phyloP scores from a whole-genome alignment of 2,888 invertebrate species.

The Epistrophe eligans region DNA sequence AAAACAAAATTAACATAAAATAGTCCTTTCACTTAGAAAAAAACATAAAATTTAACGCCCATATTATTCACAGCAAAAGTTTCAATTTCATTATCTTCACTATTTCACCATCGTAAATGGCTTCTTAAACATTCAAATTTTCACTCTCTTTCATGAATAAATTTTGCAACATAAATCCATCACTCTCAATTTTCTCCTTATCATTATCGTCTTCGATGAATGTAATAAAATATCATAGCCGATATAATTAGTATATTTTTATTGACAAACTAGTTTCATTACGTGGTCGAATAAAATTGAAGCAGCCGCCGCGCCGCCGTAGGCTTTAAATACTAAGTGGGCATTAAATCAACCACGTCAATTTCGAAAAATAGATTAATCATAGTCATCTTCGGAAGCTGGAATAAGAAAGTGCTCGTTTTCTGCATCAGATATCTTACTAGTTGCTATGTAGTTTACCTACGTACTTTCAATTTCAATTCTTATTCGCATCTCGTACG shows the following conservation, averaged over 20 bases:
- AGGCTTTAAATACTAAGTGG: conserved; percentile 36
- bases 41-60: background rate
- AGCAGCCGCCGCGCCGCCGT: conserved; percentile 20
- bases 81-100: conserved; percentile 15
- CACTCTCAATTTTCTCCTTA: conserved; percentile 52
- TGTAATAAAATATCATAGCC: conserved; percentile 20
- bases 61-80: background rate
- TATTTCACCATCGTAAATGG: background rate
- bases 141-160: conserved; percentile 19
- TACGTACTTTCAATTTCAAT: too few relatives aligned
- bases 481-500: too few relatives aligned
- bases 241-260: background rate
- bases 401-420: conserved; percentile 53
- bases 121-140: background rate
- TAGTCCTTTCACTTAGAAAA: conserved; percentile 15
- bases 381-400: conserved; percentile 35
- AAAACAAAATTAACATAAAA: background rate
- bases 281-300: conserved; percentile 13
- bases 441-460: too few relatives aligned
- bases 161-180: background rate
- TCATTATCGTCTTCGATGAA: background rate
- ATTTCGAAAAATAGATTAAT: conserved; percentile 14
- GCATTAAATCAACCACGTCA: conserved; percentile 26
- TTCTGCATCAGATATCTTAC: background rate
- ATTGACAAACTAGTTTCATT: conserved; percentile 46